Conservation (phyloP, 1,140 invertebrate genomes). For the Camponotus floridanus region DNA sequence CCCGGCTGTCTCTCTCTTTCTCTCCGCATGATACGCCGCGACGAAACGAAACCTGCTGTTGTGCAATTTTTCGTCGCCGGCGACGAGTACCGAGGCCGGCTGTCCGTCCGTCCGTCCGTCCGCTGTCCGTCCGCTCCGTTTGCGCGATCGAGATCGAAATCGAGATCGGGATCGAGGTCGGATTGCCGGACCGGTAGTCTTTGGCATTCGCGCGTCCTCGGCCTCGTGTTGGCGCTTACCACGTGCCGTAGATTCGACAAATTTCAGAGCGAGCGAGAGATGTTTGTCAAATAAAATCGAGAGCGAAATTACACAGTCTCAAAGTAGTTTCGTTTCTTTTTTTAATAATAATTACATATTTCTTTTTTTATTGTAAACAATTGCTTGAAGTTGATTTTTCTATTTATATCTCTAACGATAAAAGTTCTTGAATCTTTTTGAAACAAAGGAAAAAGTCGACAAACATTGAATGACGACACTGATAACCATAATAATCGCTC, state of each 20-base stretch:
- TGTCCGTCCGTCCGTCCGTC: background rate
- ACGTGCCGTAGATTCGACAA: conserved; percentile 5
- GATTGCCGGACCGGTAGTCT: conserved; percentile 6
- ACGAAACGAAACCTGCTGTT: conserved; percentile 53
- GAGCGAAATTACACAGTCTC: too few species aligned
- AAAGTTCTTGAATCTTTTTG: background rate
- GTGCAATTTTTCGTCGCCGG: conserved; percentile 69
- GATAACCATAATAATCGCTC: background rate
- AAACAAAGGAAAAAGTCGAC: background rate
- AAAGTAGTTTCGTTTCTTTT: too few species aligned
- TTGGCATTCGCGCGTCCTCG: background rate
- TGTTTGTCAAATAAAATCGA: too few species aligned
- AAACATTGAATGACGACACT: background rate
- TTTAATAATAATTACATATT: too few species aligned
- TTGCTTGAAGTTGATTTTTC: too few species aligned
- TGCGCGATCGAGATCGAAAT: conserved; percentile 48
- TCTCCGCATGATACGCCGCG: conserved; percentile 49
- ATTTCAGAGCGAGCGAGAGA: background rate
- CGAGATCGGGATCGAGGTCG: conserved; percentile 53
- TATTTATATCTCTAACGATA: too few species aligned
- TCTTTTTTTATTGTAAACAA: too few species aligned
- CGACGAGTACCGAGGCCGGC: conserved; percentile 16
- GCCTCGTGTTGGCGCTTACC: background rate
- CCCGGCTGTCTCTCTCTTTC: conserved; percentile 47
- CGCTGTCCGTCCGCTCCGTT: background rate